Percentiles rank a stretch among this genome's conserved stretches.
Evolutionary conservation across 2,797 vertebrate species (phyloP).

Genomic region (Masticophis lateralis): DNA sequence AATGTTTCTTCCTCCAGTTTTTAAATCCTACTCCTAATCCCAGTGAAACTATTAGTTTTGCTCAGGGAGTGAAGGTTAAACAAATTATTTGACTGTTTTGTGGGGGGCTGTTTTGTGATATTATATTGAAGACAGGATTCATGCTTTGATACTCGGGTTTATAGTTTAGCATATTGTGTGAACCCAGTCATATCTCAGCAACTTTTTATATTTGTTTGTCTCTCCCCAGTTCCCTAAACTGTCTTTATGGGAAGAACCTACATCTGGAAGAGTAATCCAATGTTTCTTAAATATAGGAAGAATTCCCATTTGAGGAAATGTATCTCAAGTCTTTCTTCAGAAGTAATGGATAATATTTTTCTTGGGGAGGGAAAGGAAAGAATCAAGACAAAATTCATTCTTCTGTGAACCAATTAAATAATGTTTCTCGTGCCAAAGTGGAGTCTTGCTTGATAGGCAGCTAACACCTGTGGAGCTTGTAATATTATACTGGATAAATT

Average conservation of each 20-base stretch:
- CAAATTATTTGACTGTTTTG: not conserved
- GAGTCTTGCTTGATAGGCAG: conserved; percentile 19
- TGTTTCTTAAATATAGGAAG: conserved; percentile 6
- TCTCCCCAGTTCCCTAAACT: conserved; percentile 15
- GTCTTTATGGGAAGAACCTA: conserved; percentile 12
- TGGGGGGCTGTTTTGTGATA: not conserved
- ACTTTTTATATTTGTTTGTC: conserved; percentile 19
- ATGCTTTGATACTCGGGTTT: not conserved
- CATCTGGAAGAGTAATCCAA: conserved; percentile 8
- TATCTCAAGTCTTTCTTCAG: not conserved
- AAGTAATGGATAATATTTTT: not conserved
- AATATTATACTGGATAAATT: conserved; percentile 36
- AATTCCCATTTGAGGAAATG: conserved; percentile 10
- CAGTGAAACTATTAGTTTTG: not conserved
- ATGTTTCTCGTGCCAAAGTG: conserved; percentile 4
- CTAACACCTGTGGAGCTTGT: conserved; percentile 31
- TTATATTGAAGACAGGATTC: not conserved
- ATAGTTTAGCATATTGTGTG: not conserved
- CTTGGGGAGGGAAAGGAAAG: not conserved
- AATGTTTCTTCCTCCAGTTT: not conserved
- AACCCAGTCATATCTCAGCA: not conserved
- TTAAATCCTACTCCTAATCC: not conserved
- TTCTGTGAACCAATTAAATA: conserved; percentile 37
- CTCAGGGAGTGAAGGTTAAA: not conserved
- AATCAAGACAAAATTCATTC: conserved; percentile 22